A percentile compares a stretch with the other conserved stretches of the same genome.
These are phyloP conservation scores for Drosophila formosana DNA, from an alignment of 2,888 invertebrate genomes.

Conservation along the genomic window DNA sequence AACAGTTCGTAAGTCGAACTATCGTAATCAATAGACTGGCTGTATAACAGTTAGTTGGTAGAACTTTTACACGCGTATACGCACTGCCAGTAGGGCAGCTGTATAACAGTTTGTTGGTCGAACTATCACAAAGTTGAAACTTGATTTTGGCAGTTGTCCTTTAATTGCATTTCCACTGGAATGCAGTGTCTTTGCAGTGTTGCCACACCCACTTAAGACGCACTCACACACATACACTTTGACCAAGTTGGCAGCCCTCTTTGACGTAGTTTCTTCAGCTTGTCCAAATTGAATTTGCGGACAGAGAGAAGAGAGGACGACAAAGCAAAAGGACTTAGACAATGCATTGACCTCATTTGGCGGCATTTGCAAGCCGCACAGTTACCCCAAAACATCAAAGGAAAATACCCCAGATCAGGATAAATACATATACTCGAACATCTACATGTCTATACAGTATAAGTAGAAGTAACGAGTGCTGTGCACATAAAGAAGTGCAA, in stretches of 20 bases:
- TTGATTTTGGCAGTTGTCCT: conserved; percentile 32
- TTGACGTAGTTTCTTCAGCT: conserved; percentile 26
- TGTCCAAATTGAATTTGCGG: conserved; percentile 39
- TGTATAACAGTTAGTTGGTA: background rate
- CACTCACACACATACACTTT: background rate
- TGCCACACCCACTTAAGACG: conserved; percentile 42
- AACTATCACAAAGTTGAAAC: conserved; percentile 2
- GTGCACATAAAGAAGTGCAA: conserved; percentile 18
- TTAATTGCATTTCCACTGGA: conserved; percentile 63
- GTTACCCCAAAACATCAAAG: conserved; percentile 38
- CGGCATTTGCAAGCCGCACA: conserved; percentile 20
- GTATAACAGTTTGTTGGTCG: background rate
- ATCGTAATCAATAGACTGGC: background rate
- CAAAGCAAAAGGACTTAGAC: conserved; percentile 34
- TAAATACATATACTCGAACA: background rate
- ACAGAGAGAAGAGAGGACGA: background rate
- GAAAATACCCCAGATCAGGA: conserved; percentile 14
- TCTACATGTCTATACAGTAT: conserved; percentile 1
- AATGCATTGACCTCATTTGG: conserved; percentile 52
- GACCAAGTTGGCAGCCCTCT: conserved; percentile 36
- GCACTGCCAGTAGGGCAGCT: background rate
- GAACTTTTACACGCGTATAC: background rate
- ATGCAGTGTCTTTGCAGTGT: conserved; percentile 6
- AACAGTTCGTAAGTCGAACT: background rate
- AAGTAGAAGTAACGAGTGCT: background rate